phyloP scores from a whole-genome alignment of 1,140 invertebrate species.

The Propsilocerus akamusi region DNA sequence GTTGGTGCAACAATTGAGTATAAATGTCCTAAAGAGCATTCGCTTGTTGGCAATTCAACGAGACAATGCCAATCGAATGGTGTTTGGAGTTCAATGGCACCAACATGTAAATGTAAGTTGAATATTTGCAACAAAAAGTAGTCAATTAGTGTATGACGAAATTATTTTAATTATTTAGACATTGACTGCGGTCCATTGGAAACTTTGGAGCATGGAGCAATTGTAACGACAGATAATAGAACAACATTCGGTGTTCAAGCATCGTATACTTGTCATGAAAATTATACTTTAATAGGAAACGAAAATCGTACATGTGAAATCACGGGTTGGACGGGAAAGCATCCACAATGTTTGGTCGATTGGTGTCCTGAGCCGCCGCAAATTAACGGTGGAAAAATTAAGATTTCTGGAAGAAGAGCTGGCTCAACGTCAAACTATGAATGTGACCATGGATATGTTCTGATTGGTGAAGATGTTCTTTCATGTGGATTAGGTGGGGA shows the following conservation, averaged over 20 bases:
- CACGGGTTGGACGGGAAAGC: constrained; percentile 63
- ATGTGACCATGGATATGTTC: constrained; percentile 67
- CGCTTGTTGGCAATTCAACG: constrained; percentile 49
- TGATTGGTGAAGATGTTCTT: constrained; percentile 64
- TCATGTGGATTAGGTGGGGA: constrained; percentile 62
- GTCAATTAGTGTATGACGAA: neutral
- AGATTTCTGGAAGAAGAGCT: constrained; percentile 44
- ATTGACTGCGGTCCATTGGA: constrained; percentile 61
- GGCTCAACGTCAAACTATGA: constrained; percentile 60
- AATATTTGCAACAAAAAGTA: constrained; percentile 5
- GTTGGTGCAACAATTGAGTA: constrained; percentile 56
- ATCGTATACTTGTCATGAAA: constrained; percentile 57
- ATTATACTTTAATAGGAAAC: constrained; percentile 66
- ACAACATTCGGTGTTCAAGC: constrained; percentile 63
- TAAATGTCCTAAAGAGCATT: constrained; percentile 63
- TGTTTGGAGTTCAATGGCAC: constrained; percentile 60
- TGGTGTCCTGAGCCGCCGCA: constrained; percentile 66
- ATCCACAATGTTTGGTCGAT: constrained; percentile 64
- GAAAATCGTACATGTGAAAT: constrained; percentile 54
- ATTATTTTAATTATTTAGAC: constrained; percentile 29
- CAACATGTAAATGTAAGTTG: constrained; percentile 68
- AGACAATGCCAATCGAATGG: constrained; percentile 52
- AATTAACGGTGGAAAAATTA: constrained; percentile 52
- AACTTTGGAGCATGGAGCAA: constrained; percentile 50
- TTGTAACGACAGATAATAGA: constrained; percentile 41